These are phyloP conservation scores for Rattus rattus DNA, from an alignment of 2,113 vertebrate species.

Conservation along the genomic window DNA sequence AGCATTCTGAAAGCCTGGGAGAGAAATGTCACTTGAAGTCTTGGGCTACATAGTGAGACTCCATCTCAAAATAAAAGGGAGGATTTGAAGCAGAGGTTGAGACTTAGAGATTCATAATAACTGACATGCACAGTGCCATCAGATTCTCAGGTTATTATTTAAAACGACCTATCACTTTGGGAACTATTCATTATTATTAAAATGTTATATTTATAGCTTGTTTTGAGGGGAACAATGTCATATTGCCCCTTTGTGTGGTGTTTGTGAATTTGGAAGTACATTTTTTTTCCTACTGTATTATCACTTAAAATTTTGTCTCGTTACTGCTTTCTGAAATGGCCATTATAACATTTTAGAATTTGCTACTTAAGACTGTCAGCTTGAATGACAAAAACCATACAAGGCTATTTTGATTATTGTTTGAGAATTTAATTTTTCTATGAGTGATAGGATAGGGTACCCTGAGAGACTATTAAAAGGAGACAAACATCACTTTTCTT, in stretches of 20 bases:
- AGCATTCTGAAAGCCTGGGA: not conserved
- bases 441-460: constrained; percentile 72
- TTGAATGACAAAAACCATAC: constrained; percentile 34
- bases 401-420: constrained; percentile 60
- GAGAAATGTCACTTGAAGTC: not conserved
- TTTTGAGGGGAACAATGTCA: constrained; percentile 38
- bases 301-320: constrained; percentile 30
- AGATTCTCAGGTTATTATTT: constrained; percentile 47
- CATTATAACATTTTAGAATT: not conserved
- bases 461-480: constrained; percentile 31
- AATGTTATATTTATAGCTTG: constrained; percentile 17
- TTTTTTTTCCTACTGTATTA: constrained; percentile 36
- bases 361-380: constrained; percentile 13
- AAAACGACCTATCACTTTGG: constrained; percentile 47
- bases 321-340: constrained; percentile 21
- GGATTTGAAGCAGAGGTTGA: not conserved
- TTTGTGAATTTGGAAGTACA: constrained; percentile 9
- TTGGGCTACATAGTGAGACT: not conserved
- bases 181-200: constrained; percentile 45
- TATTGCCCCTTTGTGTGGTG: constrained; percentile 1
- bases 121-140: constrained; percentile 26
- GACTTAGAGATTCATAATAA: constrained; percentile 32
- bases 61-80: not conserved
- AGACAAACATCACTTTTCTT: constrained; percentile 1
- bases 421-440: constrained; percentile 61